These are phyloP conservation scores for Notamacropus eugenii DNA, from an alignment of 2,797 vertebrate species.

Conservation along the genomic window DNA sequence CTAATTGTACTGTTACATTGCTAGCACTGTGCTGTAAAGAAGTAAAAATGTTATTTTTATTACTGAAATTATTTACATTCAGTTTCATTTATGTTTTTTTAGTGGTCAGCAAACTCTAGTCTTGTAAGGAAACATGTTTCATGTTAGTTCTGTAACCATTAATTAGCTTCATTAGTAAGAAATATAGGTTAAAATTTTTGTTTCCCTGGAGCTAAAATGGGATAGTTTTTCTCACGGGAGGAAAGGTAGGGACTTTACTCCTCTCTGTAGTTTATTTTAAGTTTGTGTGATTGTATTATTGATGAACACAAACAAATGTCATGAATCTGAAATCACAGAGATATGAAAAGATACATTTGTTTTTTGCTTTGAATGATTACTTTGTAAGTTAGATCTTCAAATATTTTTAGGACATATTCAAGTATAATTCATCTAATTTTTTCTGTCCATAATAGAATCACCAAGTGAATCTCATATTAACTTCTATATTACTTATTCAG, in stretches of 20 bases:
- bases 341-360: slow-evolving; percentile 32
- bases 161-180: slow-evolving; percentile 62
- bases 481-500: slow-evolving; percentile 73
- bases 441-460: slow-evolving; percentile 49
- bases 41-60: background rate
- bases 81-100: slow-evolving; percentile 1
- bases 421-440: slow-evolving; percentile 66
- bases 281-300: slow-evolving; percentile 36
- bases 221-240: slow-evolving; percentile 66
- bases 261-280: background rate
- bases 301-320: slow-evolving; percentile 56
- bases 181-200: slow-evolving; percentile 62
- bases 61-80: background rate
- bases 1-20: too few species aligned
- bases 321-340: slow-evolving; percentile 14
- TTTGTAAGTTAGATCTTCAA: slow-evolving; percentile 43
- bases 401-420: slow-evolving; percentile 62
- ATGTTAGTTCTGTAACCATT: slow-evolving; percentile 77
- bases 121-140: slow-evolving; percentile 63
- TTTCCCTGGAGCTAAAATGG: slow-evolving; percentile 27
- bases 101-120: background rate
- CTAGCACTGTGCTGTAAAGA: background rate
- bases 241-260: slow-evolving; percentile 24
- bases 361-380: slow-evolving; percentile 63
- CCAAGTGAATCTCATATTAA: slow-evolving; percentile 72